Evolutionary conservation across 2,797 vertebrate species (phyloP).

Genomic region (Acanthis flammea): DNA sequence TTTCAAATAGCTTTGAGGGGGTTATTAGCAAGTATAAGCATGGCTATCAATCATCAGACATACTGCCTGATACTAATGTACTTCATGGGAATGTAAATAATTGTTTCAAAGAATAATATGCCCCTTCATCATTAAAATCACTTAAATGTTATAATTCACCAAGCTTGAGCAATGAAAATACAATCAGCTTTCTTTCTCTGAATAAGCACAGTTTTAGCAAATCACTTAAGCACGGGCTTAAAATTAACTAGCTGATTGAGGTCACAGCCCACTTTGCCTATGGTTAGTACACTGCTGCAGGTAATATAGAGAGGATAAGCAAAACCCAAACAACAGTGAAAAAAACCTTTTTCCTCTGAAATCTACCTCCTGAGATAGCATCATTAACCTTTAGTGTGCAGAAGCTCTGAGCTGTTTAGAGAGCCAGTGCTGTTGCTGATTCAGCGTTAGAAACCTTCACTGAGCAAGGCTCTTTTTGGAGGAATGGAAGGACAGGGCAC

Average conservation of each 20-base stretch:
- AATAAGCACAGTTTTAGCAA: slow-evolving; percentile 44
- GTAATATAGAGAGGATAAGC: not conserved
- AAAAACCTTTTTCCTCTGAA: not conserved
- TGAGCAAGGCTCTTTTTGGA: not conserved
- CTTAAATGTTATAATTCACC: not conserved
- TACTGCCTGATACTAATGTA: not conserved
- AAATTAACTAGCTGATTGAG: slow-evolving; percentile 58
- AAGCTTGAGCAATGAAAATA: not conserved
- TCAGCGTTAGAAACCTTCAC: not conserved
- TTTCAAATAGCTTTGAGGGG: not conserved
- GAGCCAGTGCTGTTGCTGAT: not conserved
- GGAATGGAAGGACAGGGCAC: not conserved
- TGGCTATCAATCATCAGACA: not conserved
- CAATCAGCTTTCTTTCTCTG: slow-evolving; percentile 9
- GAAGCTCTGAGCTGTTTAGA: not conserved
- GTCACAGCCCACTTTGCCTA: slow-evolving; percentile 47
- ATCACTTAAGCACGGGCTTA: slow-evolving; percentile 24
- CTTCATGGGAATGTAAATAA: not conserved
- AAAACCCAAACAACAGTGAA: not conserved
- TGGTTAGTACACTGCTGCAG: not conserved
- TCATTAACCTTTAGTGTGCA: not conserved
- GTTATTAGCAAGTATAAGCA: not conserved
- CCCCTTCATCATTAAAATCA: not conserved
- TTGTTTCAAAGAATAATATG: not conserved
- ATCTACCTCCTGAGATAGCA: not conserved